A percentile compares a stretch with the other conserved stretches of the same genome.
phyloP scores from a whole-genome alignment of 1,140 invertebrate species.

The Temnothorax longispinosus region DNA sequence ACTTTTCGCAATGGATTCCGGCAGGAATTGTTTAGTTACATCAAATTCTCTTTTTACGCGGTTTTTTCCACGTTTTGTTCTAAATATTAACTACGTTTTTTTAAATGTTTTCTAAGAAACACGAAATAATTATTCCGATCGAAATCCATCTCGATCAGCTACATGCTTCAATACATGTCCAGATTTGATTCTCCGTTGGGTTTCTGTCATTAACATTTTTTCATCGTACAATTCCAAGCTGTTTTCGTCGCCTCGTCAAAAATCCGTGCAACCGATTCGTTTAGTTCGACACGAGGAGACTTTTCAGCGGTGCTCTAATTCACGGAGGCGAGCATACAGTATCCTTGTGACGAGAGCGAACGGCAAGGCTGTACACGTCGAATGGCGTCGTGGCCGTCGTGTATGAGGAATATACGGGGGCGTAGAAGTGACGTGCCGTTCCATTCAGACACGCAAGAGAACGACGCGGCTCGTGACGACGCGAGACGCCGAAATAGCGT shows the following conservation, averaged over 20 bases:
- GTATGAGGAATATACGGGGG: slow-evolving; percentile 67
- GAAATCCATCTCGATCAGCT: too few relatives aligned
- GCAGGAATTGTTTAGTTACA: too few relatives aligned
- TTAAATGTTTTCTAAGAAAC: too few relatives aligned
- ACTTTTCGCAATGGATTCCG: too few relatives aligned
- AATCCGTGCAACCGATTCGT: neutral
- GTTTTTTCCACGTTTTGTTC: too few relatives aligned
- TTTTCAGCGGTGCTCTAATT: slow-evolving; percentile 53
- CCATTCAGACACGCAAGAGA: slow-evolving; percentile 63
- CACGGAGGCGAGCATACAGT: neutral
- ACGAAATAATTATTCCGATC: too few relatives aligned
- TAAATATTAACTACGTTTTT: too few relatives aligned
- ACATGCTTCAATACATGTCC: too few relatives aligned
- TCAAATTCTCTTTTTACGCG: too few relatives aligned
- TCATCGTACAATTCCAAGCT: neutral
- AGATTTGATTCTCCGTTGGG: too few relatives aligned
- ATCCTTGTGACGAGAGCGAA: neutral
- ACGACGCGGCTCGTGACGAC: slow-evolving; percentile 50
- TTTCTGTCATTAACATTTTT: too few relatives aligned
- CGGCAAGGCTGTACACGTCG: slow-evolving; percentile 50
- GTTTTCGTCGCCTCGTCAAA: neutral
- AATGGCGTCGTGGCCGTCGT: neutral
- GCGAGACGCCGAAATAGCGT: slow-evolving; percentile 72
- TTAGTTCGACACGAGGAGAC: neutral
- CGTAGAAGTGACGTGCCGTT: slow-evolving; percentile 63